phyloP scores from a whole-genome alignment of 2,888 invertebrate species.

The Schizotus pectinicornis region DNA sequence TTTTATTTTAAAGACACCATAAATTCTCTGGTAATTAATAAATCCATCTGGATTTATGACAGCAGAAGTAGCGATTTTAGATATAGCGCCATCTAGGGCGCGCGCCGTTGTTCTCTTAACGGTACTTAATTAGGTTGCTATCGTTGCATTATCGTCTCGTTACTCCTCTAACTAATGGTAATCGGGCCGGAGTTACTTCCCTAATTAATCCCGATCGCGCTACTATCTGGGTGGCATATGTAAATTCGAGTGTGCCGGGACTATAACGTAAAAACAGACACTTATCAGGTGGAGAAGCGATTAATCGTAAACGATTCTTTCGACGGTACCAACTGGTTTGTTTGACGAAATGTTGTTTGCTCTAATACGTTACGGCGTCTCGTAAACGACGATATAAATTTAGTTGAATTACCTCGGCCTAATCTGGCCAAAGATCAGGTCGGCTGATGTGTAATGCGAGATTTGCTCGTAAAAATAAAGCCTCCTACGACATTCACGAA shows the following conservation, averaged over 20 bases:
- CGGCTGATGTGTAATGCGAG: conserved; percentile 9
- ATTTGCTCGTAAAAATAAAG: conserved; percentile 14
- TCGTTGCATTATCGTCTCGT: conserved; percentile 33
- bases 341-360: background rate
- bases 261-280: conserved; percentile 18
- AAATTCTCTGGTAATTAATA: too few species aligned
- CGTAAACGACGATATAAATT: conserved; percentile 5
- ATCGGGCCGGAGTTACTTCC: conserved; percentile 38
- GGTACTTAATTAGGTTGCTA: conserved; percentile 33
- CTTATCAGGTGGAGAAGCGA: conserved; percentile 21
- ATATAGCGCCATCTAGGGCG: too few species aligned
- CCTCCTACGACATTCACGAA: conserved; percentile 10
- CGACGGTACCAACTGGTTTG: background rate
- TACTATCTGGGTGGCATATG: conserved; percentile 44
- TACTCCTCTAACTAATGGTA: conserved; percentile 39
- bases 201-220: conserved; percentile 46
- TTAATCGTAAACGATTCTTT: conserved; percentile 7
- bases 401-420: conserved; percentile 5
- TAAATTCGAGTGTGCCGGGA: conserved; percentile 30
- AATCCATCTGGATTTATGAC: too few species aligned
- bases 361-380: background rate
- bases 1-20: too few species aligned
- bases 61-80: too few species aligned
- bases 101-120: too few species aligned
- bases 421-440: conserved; percentile 9